Base-by-base conservation (phyloP, 1,140 invertebrate species). In the Arctopsyche grandis region DNA sequence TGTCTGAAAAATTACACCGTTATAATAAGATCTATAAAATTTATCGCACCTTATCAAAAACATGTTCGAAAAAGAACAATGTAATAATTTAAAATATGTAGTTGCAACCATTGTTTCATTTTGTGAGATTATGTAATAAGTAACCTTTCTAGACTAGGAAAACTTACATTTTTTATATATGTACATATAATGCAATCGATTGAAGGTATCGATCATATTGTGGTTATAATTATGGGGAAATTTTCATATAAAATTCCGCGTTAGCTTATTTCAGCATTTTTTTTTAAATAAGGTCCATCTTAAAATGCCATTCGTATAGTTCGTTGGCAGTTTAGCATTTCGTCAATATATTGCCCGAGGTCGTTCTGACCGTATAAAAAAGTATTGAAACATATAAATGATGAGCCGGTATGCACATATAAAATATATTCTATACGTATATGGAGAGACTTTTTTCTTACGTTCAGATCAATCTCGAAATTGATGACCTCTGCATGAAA, bases 331-430 rank as follows among this genome's bases (percentile, higher is more conserved):
- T 60, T 60, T 60, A 60, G 21, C 56, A 60, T 60, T 60, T 60
- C 56, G 56, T 21, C 56, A 60, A 60, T 60, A 21, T 21, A 60
- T 60, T 60, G 56, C 21, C n/a, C 56, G 56, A 60, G 56, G 56
- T 60, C 56, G 16, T 9, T 9, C 56, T 60, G 56, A 60, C 56
- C 14, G 29, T 38, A 60, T 19, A 60, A 60, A 60, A 60, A 60
- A 60, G 1, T 19, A 60, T 60, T 16, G 56, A 60, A 19, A 16
- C 16, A 60, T 9, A 9, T 9, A 19, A 7, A 38, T 38, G 29
- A 38, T 38, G 16, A 60, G 56, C 56, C n/a, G 19, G 56, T 19
- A 5, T n/a, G 48, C 12, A 19, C 48, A 52, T 52, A 38, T 7
- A 38, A 38, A 38, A 38, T 7, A 7, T 38, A 38, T 38, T 4